Base-by-base conservation (phyloP, 1,140 invertebrate genomes). In the Drosophila micromelanica region DNA sequence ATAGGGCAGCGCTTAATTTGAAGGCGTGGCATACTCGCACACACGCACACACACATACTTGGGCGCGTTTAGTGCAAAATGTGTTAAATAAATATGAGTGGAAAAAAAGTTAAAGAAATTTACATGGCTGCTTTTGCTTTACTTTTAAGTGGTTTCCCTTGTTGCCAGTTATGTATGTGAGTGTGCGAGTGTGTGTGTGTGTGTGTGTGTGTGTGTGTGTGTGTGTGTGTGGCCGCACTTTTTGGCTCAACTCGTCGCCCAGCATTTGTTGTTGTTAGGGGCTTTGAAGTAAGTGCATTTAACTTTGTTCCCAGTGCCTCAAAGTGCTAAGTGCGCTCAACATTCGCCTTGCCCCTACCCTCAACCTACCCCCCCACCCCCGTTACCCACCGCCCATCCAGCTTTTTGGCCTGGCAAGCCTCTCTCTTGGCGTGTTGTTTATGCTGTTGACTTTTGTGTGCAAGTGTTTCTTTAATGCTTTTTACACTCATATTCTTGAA, bases 251-350 rank as follows among this genome's bases (percentile, higher is more conserved):
- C 78, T 77, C 78, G 73, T 80, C 76, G 78, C 55, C 45, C 11
- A 45, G 42, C 55, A 15, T 57, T 57, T 27, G 20, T 77, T 73
- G 54, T 80, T 76, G 73, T 76, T 81, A 79, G 73, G 59, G 52
- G 73, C 78, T 81, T 81, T 81, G 78, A 81, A 81, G 78, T 81
- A 81, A 81, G 78, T 81, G 78, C 78, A 81, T 81, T 81, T 81
- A 81, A 81, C 69, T 72, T 79, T 52, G 43, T 64, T 63, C 51
- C 54, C 59, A 61, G 45, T 61, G 49, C 37, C 48, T 23, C 70
- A 76, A 57, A 80, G 78, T 76, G 78, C 64, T 81, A 81, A 81
- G 78, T 81, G 78, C 73, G 78, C 78, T 81, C 62, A 65, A 77
- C 69, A 77, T 74, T 61, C 20, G 59, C 59, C 59, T 61, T 40